Evolutionary conservation across 2,888 invertebrate genomes (phyloP).

Genomic region (Lasius platythorax): DNA sequence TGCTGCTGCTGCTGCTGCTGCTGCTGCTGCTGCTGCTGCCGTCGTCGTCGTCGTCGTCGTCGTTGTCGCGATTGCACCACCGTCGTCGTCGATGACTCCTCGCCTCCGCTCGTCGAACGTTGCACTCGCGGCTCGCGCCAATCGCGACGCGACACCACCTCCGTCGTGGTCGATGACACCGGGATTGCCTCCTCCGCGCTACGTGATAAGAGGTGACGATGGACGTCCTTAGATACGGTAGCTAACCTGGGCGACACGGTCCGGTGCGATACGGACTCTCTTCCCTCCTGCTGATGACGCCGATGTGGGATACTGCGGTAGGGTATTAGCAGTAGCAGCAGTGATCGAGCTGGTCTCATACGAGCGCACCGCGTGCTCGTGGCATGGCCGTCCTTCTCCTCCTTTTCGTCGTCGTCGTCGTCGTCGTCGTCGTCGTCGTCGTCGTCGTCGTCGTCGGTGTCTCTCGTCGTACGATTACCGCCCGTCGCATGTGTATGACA

Average conservation of each 20-base stretch:
- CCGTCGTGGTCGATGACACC: slow-evolving; percentile 55
- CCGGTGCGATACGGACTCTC: not conserved
- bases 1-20: not conserved
- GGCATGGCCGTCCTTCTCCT: slow-evolving; percentile 56
- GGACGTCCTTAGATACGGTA: not conserved
- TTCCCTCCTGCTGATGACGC: slow-evolving; percentile 7
- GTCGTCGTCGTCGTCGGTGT: slow-evolving; percentile 73
- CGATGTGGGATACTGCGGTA: not conserved
- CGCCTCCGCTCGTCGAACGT: not conserved
- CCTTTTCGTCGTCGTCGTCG: slow-evolving; percentile 27
- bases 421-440: slow-evolving; percentile 68
- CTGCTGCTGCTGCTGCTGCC: slow-evolving; percentile 6
- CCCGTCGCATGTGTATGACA: slow-evolving; percentile 81
- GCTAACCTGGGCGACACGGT: not conserved
- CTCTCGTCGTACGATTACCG: slow-evolving; percentile 81
- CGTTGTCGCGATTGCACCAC: slow-evolving; percentile 6
- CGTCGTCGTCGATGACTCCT: slow-evolving; percentile 6
- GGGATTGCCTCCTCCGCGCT: slow-evolving; percentile 56
- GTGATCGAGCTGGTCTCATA: slow-evolving; percentile 50
- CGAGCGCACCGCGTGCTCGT: slow-evolving; percentile 56
- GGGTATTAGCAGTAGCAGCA: slow-evolving; percentile 10
- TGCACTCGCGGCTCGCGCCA: slow-evolving; percentile 35
- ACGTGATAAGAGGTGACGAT: slow-evolving; percentile 12
- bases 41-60: not conserved
- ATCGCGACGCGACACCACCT: slow-evolving; percentile 37